phyloP scores from a whole-genome alignment of 1,140 invertebrate genomes.

The Pseudomyrmex concolor region DNA sequence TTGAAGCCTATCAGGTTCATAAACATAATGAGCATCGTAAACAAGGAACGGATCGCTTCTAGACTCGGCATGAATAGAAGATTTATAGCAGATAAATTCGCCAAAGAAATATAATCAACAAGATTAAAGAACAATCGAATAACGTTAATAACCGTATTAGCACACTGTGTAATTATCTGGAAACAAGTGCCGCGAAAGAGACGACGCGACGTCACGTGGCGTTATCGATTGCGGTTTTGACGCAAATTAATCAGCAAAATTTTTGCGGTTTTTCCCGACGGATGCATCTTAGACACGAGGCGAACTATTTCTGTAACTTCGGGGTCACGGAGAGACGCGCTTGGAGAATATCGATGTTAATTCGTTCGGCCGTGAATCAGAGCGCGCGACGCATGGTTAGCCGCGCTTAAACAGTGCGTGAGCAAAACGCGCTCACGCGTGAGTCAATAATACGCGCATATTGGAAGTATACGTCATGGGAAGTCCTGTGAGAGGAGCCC shows the following conservation, averaged over 20 bases:
- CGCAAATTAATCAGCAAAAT: not conserved
- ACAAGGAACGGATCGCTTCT: not conserved
- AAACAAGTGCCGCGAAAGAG: no score
- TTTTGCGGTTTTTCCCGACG: not conserved
- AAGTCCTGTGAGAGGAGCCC: constrained; percentile 69
- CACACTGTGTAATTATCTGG: no score
- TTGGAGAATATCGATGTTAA: constrained; percentile 18
- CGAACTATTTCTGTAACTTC: not conserved
- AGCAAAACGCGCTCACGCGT: constrained; percentile 32
- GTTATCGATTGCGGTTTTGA: not conserved
- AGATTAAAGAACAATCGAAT: no score
- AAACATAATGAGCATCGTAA: not conserved
- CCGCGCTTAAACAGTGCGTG: constrained; percentile 19
- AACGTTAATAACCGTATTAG: no score
- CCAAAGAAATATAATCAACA: no score
- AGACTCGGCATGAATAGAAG: not conserved
- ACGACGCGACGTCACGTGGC: no score
- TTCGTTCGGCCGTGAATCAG: constrained; percentile 47
- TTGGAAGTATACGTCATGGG: constrained; percentile 72
- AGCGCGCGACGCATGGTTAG: constrained; percentile 38
- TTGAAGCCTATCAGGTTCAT: not conserved
- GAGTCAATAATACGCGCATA: constrained; percentile 62
- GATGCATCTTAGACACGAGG: not conserved
- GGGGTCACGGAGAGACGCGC: not conserved
- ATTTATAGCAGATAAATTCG: not conserved